Evolutionary conservation across 1,140 invertebrate species (phyloP).

Genomic region (Globodera ellingtonae): DNA sequence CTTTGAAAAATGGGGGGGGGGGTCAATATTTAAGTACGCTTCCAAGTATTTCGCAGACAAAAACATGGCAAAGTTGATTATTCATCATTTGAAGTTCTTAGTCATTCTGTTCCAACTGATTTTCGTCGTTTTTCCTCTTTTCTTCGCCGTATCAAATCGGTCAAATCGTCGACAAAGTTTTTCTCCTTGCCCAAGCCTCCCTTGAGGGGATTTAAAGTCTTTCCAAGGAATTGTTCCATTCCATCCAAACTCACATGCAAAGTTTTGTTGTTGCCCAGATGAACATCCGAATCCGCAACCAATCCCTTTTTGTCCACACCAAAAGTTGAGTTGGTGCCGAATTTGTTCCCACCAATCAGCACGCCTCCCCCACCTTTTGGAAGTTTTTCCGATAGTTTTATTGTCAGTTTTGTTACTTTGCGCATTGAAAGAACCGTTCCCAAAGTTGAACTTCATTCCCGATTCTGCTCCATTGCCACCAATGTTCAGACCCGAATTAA

Average conservation of each 20-base stretch:
- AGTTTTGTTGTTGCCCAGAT: conserved; percentile 15
- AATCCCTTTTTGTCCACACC: conserved; percentile 37
- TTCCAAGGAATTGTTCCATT: background rate
- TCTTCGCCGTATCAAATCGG: conserved; percentile 21
- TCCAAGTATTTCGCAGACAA: no score
- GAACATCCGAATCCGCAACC: conserved; percentile 25
- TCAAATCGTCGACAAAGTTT: conserved; percentile 32
- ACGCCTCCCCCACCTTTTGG: conserved; percentile 31
- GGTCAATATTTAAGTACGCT: no score
- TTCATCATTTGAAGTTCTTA: no score
- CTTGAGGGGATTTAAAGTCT: conserved; percentile 4
- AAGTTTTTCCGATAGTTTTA: background rate
- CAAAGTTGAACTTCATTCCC: conserved; percentile 20
- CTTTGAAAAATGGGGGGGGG: no score
- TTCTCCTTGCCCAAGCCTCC: conserved; percentile 34
- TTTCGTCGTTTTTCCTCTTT: conserved; percentile 12
- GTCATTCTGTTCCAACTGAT: background rate
- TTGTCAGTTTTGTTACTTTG: conserved; percentile 24
- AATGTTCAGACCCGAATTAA: conserved; percentile 26
- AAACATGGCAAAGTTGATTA: no score
- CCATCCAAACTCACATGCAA: conserved; percentile 14
- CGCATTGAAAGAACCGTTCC: conserved; percentile 28
- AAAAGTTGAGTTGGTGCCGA: conserved; percentile 34
- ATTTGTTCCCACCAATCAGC: conserved; percentile 28
- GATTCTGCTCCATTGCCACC: conserved; percentile 26